Conservation (phyloP, 2,113 vertebrate genomes). For the Coryphaenoides rupestris region DNA sequence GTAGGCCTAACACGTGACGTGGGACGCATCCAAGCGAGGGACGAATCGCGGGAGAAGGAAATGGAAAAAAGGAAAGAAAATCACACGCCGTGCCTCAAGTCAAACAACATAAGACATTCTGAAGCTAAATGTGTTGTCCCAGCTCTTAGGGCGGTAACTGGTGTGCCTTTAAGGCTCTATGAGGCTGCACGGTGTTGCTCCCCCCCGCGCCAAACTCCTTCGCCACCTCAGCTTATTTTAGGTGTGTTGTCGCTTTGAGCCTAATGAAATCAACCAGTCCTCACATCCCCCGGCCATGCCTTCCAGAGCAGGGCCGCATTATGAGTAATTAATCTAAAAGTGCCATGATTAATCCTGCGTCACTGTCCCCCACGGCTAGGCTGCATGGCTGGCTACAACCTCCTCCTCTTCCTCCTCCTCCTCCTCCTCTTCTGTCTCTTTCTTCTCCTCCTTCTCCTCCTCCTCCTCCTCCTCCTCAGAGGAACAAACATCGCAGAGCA, state of each 20-base stretch:
- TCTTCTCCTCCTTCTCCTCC: constrained; percentile 6
- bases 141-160: background rate
- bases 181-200: background rate
- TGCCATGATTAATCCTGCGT: constrained; percentile 77
- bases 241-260: constrained; percentile 72
- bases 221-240: constrained; percentile 64
- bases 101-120: no score
- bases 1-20: no score
- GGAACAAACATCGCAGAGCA: constrained; percentile 44
- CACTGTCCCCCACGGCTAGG: constrained; percentile 62
- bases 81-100: no score
- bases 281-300: constrained; percentile 75
- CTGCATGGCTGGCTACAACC: constrained; percentile 65
- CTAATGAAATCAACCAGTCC: constrained; percentile 78
- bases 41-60: no score
- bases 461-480: constrained; percentile 34
- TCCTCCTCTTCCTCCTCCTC: constrained; percentile 50
- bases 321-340: constrained; percentile 81
- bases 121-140: no score
- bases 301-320: constrained; percentile 72
- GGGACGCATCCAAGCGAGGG: no score
- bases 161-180: background rate
- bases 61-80: no score
- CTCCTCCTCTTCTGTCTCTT: no score
- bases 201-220: constrained; percentile 6